Evolutionary conservation across 2,888 invertebrate species (phyloP), one percentile per base, ranked within the genome.

Genomic region (Caenorhabditis sp.): DNA sequence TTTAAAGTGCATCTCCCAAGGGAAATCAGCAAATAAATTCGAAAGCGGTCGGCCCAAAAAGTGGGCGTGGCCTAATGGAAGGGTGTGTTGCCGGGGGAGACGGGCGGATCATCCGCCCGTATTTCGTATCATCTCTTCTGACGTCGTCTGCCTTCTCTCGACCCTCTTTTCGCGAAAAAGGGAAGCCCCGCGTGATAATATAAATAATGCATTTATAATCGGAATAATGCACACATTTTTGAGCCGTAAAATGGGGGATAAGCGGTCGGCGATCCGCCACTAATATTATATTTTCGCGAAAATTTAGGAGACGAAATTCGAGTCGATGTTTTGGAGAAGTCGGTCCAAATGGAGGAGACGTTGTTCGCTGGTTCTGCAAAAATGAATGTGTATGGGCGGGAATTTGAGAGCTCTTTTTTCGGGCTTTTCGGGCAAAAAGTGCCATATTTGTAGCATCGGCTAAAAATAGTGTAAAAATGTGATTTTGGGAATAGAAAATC

Each of bases 321-420:
- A 22, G 11, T 70, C 70, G 7, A 70, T 37, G 9, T 35, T 37
- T 59, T 46, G 35, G 8, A 70, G 17, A 8, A 70, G 70, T 13
- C 41, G 52, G 30, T 53, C 53, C 37, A 70, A 27, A 52, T 52
- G 53, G 5, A n/a, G 32, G 20, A 70, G 52, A n/a, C 70, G 59
- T 35, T 52, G 37, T 4, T 26, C 6, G 4, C 35, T 26, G 11
- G 35, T 70, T 20, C 70, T 70, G 59, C 20, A 56, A 13, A 37
- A 17, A 17, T 17, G 20, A 41, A 5, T 7, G 30, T 30, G 6
- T 30, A 30, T 30, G 30, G 30, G 30, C 30, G 30, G 30, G 9
- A 30, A 30, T 9, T 30, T 1, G 48, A 27, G 30, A 30, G 45
- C 2, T 6, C 3, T n/a, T n/a, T n/a, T n/a, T 27, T 39, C 9